These are phyloP conservation scores for Calliphora vomitoria DNA, from an alignment of 2,888 invertebrate species.

Conservation along the genomic window DNA sequence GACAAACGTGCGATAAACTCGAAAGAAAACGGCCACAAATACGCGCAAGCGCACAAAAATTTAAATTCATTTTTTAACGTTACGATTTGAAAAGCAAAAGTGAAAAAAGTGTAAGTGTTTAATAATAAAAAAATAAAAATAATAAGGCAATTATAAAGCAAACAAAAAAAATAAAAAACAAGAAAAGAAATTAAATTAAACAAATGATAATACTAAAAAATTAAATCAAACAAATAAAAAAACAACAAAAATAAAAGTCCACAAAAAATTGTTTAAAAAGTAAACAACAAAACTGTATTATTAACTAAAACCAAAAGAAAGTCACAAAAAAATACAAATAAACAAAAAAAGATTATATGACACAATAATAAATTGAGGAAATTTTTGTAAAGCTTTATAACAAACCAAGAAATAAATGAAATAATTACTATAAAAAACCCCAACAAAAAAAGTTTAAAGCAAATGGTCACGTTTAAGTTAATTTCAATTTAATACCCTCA, in stretches of 20 bases:
- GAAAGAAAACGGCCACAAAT: slow-evolving; percentile 63
- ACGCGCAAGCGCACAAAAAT: slow-evolving; percentile 65
- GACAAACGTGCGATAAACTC: slow-evolving; percentile 67
- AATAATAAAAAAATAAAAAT: slow-evolving; percentile 6
- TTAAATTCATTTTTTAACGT: slow-evolving; percentile 48
- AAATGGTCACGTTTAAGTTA: neutral
- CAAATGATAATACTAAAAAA: slow-evolving; percentile 29
- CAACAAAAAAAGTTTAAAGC: neutral
- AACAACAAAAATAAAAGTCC: neutral
- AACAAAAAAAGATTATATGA: slow-evolving; percentile 11
- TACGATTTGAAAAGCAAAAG: slow-evolving; percentile 64
- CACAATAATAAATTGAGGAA: slow-evolving; percentile 18
- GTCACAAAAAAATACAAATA: neutral
- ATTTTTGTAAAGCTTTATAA: neutral
- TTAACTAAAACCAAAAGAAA: slow-evolving; percentile 25
- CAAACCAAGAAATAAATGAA: neutral
- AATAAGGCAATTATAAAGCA: slow-evolving; percentile 37
- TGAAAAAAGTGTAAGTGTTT: slow-evolving; percentile 67
- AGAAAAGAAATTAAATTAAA: slow-evolving; percentile 34
- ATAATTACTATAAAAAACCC: slow-evolving; percentile 2
- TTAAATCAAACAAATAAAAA: slow-evolving; percentile 29
- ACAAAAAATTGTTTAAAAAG: slow-evolving; percentile 4
- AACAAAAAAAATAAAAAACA: slow-evolving; percentile 25
- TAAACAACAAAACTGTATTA: neutral
- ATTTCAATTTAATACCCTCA: neutral